Evolutionary conservation across 2,113 vertebrate species (phyloP).

Genomic region (Eclectus roratus): DNA sequence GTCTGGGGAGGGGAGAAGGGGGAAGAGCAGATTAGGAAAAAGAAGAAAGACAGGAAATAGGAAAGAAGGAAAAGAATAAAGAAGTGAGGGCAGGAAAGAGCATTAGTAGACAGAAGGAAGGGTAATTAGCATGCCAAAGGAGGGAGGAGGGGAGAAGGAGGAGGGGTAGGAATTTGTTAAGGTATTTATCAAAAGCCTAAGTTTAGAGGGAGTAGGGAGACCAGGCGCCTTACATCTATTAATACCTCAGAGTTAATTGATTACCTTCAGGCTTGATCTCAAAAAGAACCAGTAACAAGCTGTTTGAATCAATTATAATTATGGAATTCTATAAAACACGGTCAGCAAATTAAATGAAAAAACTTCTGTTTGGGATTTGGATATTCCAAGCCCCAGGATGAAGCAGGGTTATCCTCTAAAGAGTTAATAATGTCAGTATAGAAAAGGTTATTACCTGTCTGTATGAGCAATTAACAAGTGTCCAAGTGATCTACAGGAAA

Average conservation of each 20-base stretch:
- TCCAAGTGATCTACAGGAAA: not conserved
- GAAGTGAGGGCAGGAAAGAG: not conserved
- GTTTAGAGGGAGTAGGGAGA: not conserved
- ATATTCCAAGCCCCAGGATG: not conserved
- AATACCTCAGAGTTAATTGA: not conserved
- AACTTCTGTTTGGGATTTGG: not conserved
- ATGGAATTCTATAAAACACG: not conserved
- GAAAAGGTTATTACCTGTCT: not conserved
- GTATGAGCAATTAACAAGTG: not conserved
- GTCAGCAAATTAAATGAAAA: not conserved
- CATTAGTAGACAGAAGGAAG: not conserved
- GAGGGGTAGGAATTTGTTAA: not conserved
- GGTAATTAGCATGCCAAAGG: not conserved
- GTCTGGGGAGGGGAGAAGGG: accelerated
- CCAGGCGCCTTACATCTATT: not conserved
- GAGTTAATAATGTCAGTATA: not conserved
- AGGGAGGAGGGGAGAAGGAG: no score
- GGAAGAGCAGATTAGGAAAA: not conserved
- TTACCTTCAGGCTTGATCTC: not conserved
- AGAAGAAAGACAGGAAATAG: not conserved
- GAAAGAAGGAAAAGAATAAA: not conserved
- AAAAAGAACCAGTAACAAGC: not conserved
- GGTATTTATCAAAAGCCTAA: not conserved
- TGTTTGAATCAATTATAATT: not conserved
- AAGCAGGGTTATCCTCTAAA: not conserved